Evolutionary conservation across 2,113 vertebrate species (phyloP), one percentile per base, ranked within the genome.

Genomic region (Gnathonemus echidnorhynchus): DNA sequence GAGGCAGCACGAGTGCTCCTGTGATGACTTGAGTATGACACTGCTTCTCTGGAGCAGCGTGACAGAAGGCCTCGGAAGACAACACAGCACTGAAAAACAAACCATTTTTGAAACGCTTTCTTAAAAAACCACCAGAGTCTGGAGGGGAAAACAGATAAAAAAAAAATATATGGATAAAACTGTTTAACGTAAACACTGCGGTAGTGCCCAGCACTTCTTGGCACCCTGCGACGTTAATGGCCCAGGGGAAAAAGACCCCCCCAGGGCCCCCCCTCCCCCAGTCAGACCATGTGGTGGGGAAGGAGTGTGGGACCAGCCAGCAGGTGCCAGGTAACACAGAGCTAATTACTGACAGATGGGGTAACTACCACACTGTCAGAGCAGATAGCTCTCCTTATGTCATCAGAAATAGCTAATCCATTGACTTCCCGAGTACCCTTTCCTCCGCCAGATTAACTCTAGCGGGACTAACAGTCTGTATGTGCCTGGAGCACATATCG

Each of bases 321-420:
- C 91, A 86, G 91, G 92, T 90, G 91, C 88, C 92, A 93, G 92
- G 90, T 91, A 93, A 92, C 93, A 91, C 90, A 91, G 88, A 93
- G 90, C 93, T 94, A 95, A 96, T 95, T 95, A 95, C 92, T 93
- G 93, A 94, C 96, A 96, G 96, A 96, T 96, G 96, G 95, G 92
- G 93, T 92, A 94, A 94, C 93, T 93, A 95, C 93, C 94, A 94
- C 94, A 93, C 93, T 93, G 93, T 93, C 93, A 94, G 93, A 93
- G 93, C 88, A 93, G 92, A 95, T 94, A 92, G 91, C 92, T 92
- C 92, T 93, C 95, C 94, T 94, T 94, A 95, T 96, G 96, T 91
- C 92, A 94, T 90, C 66, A 83, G 90, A 93, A 91, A 92, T 86
- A 91, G 85, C 91, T 94, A 92, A 93, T 93, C 93, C 91, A 92